These are phyloP conservation scores for Neopelma chrysocephalum DNA, from an alignment of 2,797 vertebrate genomes.

Conservation along the genomic window DNA sequence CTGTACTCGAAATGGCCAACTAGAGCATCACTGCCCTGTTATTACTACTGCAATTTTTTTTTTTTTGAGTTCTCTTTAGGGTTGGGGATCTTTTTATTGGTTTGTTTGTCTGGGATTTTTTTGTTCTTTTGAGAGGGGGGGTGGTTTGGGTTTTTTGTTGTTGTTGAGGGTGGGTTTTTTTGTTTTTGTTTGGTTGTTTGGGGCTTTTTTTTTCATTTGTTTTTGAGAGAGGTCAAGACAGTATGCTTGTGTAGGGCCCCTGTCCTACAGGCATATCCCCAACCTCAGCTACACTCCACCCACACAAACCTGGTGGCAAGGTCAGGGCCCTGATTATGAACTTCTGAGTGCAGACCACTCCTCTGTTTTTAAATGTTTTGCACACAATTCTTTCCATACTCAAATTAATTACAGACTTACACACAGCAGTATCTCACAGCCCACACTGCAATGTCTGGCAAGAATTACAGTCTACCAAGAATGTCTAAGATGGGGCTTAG, in stretches of 20 bases:
- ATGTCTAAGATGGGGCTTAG: background rate
- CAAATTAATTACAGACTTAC: background rate
- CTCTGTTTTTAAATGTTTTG: background rate
- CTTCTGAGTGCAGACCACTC: background rate
- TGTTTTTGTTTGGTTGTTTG: background rate
- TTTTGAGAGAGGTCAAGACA: background rate
- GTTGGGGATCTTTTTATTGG: background rate
- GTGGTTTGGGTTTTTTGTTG: background rate
- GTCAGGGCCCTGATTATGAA: background rate
- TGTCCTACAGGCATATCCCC: background rate
- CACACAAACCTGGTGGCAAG: background rate
- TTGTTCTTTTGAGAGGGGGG: background rate
- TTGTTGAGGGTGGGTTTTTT: background rate
- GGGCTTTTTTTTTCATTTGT: background rate
- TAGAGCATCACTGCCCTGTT: background rate
- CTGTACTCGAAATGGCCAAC: background rate
- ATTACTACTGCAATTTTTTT: background rate
- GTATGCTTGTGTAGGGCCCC: background rate
- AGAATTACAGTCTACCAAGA: background rate
- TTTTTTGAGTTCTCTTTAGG: background rate
- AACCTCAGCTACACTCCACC: accelerated
- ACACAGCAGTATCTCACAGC: accelerated
- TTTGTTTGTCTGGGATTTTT: background rate
- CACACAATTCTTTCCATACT: background rate
- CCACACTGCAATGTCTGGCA: background rate